These are phyloP conservation scores for Radopholus similis DNA, from an alignment of 1,140 invertebrate species.

Conservation along the genomic window DNA sequence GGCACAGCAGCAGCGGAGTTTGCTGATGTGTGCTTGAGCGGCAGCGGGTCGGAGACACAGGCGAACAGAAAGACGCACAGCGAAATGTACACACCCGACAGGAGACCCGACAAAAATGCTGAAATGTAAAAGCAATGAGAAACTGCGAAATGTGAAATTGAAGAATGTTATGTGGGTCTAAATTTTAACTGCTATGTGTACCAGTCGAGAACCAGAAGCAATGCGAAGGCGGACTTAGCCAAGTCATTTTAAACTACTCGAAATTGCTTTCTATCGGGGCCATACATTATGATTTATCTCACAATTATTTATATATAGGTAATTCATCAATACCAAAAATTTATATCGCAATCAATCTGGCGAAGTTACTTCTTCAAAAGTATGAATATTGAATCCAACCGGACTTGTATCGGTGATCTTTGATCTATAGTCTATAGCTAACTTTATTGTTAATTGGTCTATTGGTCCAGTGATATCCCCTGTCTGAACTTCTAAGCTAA, in stretches of 20 bases:
- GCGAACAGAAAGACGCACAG: conserved; percentile 46
- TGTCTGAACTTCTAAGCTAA: neutral
- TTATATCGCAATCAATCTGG: no score
- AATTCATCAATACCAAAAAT: no score
- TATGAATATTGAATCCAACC: no score
- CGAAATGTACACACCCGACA: conserved; percentile 52
- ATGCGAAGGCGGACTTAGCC: no score
- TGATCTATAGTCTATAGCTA: no score
- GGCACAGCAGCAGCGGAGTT: conserved; percentile 26
- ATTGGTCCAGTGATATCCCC: neutral
- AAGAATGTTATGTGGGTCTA: neutral
- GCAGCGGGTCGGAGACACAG: conserved; percentile 54
- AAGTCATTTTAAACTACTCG: no score
- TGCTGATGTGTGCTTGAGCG: neutral
- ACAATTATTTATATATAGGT: no score
- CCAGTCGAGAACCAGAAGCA: neutral
- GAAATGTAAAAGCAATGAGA: conserved; percentile 11
- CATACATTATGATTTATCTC: no score
- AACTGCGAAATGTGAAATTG: neutral
- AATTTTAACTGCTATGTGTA: neutral
- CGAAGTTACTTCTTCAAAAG: no score
- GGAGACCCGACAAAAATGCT: conserved; percentile 48
- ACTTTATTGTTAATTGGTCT: no score
- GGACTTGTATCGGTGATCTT: no score
- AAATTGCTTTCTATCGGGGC: no score